These are phyloP conservation scores for Lepas anatifera DNA, from an alignment of 2,888 invertebrate species.

Conservation along the genomic window DNA sequence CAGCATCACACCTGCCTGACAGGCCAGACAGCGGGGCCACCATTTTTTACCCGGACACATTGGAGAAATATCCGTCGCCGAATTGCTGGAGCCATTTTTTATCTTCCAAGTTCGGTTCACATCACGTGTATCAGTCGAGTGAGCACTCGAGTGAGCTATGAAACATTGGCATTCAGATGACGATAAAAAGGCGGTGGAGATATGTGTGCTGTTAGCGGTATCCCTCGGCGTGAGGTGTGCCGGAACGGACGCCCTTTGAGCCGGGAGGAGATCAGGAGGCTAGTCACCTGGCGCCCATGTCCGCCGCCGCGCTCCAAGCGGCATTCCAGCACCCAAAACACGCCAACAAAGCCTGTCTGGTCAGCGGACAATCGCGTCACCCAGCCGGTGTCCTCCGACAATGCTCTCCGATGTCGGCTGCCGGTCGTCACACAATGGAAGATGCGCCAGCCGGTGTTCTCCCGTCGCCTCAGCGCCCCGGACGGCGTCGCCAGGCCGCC, in stretches of 20 bases:
- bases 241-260: no score
- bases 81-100: neutral
- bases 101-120: neutral
- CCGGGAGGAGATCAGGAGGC: no score
- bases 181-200: neutral
- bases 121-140: neutral
- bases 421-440: no score
- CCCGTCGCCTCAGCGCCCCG: neutral
- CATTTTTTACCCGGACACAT: slow-evolving; percentile 2
- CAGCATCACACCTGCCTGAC: slow-evolving; percentile 3
- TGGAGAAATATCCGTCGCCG: neutral
- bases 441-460: no score
- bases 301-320: neutral
- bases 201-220: neutral
- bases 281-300: no score
- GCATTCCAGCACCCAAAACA: neutral
- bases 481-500: neutral
- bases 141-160: neutral
- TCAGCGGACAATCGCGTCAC: neutral
- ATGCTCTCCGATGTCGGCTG: neutral
- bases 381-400: neutral
- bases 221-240: neutral
- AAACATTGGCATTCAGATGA: neutral
- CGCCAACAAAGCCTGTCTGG: neutral
- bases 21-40: neutral